Base-by-base conservation (phyloP, 2,113 vertebrate genomes). In the Oncorhynchus masou region DNA sequence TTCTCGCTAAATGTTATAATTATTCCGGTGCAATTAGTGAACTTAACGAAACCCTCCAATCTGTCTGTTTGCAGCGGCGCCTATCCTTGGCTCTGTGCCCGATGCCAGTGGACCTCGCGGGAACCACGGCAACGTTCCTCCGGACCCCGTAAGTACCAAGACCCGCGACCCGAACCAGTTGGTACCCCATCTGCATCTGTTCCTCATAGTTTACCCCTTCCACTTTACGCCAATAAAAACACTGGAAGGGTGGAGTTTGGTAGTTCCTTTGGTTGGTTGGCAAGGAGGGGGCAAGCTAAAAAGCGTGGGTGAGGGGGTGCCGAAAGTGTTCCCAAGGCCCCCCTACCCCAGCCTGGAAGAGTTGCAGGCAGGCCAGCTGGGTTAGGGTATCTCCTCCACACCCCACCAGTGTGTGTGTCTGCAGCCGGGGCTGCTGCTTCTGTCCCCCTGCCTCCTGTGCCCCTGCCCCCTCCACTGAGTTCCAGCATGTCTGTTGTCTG, bases 31-130 rank as follows among this genome's bases (percentile, higher is more conserved):
- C 66, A 34, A 67, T 73, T 94, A 92, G 84, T 88, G 27, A 93
- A 95, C 90, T 94, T 95, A 95, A 94, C 93, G 91, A 94, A 95
- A 94, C 94, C 91, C 94, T 91, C 86, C 84, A 90, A 91, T 91
- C 83, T 84, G 82, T 81, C 90, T 93, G 92, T 95, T 95, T 90
- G 93, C 93, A 91, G 89, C 94, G 91, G 94, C 91, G 90, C 94
- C 95, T 94, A 89, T 94, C 90, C 91, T 94, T 96, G 96, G 94
- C 95, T 96, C 91, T 78, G 91, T 91, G 94, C 96, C 94, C 88
- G 83, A 93, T 96, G 96, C 95, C 96, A 96, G 92, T 91, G 90
- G 94, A 94, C 92, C 91, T 93, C 84, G 87, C 92, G 89, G 92
- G 94, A 95, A 94, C 92, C 91, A 87, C 91, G 85, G 87, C 92